Base-by-base conservation (phyloP, 2,888 invertebrate species). In the Liopterus haemorrhoidalis region DNA sequence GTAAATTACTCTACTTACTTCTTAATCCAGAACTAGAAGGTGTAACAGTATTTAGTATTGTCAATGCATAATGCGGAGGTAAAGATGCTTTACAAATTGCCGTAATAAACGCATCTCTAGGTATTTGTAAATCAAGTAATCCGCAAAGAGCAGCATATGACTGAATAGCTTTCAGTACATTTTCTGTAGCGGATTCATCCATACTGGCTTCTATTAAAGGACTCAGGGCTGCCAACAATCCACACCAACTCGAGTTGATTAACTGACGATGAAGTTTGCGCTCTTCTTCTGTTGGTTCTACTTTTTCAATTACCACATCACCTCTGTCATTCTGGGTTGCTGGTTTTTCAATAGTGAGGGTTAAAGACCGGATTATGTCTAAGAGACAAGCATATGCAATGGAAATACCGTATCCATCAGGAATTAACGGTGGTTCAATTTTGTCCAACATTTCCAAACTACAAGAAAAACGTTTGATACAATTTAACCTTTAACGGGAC, bases 401-500 rank as follows among this genome's bases (percentile, higher is more conserved):
- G 0, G 96, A 95, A 48, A 99, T 86, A 3, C 95, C 94, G 69
- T 97, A 99, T 1, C 97, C 96, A 53, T 97, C 95, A n/a, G 91
- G 90, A 54, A 97, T 87, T 8, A 78, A 68, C 0, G 95, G 95
- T 5, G 96, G 90, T 59, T 99, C 97, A 12, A 85, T 78, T 64
- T 95, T 92, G 62, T 99, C 99, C 58, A 96, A 67, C 85, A 95
- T 88, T 66, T 99, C 99, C 64, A 97, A 75, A 62, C 94, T 92
- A 65, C 43, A 69, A 65, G 27, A 28, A 41, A 41, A 43, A 39
- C 24, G 25, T 19, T 25, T 8, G 16, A 18, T 27, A 19, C 40
- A 36, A 21, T 32, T 3, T 14, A 12, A 16, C 2, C 11, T 37
- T 8, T 22, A 37, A 24, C 8, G 16, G 4, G 5, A 14, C 14